Evolutionary conservation across 1,140 invertebrate genomes (phyloP).

Genomic region (Ooceraea biroi): DNA sequence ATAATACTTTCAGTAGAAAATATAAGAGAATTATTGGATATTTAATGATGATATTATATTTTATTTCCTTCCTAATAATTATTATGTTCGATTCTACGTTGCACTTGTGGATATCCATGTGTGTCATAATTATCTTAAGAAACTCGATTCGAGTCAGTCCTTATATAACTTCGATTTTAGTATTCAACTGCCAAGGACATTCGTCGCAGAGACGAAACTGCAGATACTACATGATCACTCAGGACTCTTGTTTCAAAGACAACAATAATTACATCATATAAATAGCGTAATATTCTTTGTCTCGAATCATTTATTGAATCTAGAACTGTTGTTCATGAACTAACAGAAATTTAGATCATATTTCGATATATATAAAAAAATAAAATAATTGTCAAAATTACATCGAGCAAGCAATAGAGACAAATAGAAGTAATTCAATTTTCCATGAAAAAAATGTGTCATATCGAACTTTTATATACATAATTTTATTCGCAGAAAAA

Average conservation of each 20-base stretch:
- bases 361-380: neutral
- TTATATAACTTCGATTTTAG: neutral
- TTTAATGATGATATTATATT: neutral
- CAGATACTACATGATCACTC: neutral
- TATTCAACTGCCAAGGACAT: constrained; percentile 6
- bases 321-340: neutral
- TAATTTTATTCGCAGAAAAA: constrained; percentile 12
- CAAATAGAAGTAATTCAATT: neutral
- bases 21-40: neutral
- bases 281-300: neutral
- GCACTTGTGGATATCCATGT: too few species aligned
- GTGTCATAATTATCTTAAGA: neutral
- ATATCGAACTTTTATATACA: neutral
- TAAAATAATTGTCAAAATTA: neutral
- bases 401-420: neutral
- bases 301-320: neutral
- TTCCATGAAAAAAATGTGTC: neutral
- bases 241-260: neutral
- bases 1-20: constrained; percentile 2
- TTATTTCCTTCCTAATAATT: neutral
- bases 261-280: constrained; percentile 13
- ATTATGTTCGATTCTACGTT: too few species aligned
- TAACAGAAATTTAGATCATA: neutral
- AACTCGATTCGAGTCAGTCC: neutral
- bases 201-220: neutral